Evolutionary conservation across 2,888 invertebrate species (phyloP), one percentile per base, ranked within the genome.

Genomic region (Nomada fabriciana): DNA sequence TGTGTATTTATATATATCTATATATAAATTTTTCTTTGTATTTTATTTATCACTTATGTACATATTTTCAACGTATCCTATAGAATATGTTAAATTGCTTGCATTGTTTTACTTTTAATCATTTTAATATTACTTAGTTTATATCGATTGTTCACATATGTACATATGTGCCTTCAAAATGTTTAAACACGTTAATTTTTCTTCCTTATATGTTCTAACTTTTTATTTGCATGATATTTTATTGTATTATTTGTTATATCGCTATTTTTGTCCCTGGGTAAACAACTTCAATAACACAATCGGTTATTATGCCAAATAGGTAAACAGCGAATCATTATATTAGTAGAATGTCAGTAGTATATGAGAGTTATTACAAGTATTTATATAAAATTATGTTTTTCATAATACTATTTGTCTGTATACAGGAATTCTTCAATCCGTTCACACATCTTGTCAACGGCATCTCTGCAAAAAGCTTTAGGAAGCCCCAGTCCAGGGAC

Each of bases 401-500:
- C 50, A 67, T 53, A 23, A n/a, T 13, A 29, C 2, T 10, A 23
- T 57, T 42, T 53, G 13, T 64, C 59, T 29, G 36, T 78, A n/a
- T 53, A 18, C 79, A 91, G 91, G 68, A 92, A 89, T 73, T 90
- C 88, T 68, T 92, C 91, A 47, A 81, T 92, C 57, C 91, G 93
- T 43, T 92, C 93, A 61, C 92, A 93, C 70, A 91, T 93, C 59
- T 84, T 93, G 65, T 93, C 93, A 11, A 83, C 93, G 52, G 88
- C 92, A 5, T 93, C 93, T 13, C 82, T 93, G 29, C 93, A 93
- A 83, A 93, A 92, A 63, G 92, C 92, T 42, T 81, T 93, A 20
- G 90, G 91, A 70, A 91, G 83, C 84, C 86, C 91, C 9, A 90
- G 89, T 76, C 88, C 90, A 18, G 91, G 91, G 25, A 92, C 92